Conservation (phyloP, 2,797 vertebrate species). For the Saguinus oedipus region DNA sequence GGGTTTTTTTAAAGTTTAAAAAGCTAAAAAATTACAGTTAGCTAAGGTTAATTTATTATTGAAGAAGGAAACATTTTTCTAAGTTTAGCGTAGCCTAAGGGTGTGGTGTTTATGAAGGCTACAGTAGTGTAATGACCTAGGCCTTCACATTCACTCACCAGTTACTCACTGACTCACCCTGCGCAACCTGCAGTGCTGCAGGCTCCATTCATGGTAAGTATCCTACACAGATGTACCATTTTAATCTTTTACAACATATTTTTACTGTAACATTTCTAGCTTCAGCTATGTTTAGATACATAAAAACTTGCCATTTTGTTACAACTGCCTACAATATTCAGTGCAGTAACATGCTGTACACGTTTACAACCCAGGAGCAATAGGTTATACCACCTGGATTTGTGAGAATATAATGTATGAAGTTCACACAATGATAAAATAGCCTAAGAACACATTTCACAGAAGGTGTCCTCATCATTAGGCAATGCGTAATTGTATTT, state of each 20-base stretch:
- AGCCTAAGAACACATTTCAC: neutral
- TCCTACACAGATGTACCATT: neutral
- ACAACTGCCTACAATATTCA: neutral
- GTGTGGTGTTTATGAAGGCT: neutral
- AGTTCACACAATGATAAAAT: neutral
- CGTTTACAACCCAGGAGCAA: neutral
- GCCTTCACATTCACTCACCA: neutral
- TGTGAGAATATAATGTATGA: neutral
- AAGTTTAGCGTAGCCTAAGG: neutral
- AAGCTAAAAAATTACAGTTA: neutral
- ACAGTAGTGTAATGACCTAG: neutral
- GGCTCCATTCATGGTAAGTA: neutral
- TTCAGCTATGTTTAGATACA: neutral
- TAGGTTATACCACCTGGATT: neutral
- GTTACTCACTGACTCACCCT: neutral
- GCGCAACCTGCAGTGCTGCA: neutral
- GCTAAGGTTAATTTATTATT: neutral
- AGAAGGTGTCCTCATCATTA: neutral
- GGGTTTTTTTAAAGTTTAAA: neutral
- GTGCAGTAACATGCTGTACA: neutral
- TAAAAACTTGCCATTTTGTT: neutral
- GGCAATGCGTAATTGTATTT: neutral
- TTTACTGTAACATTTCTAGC: neutral
- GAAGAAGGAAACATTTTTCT: neutral
- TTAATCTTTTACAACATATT: neutral